Percentiles rank a stretch among this genome's conserved stretches.
These are phyloP conservation scores for Chaetodon auriga DNA, from an alignment of 2,113 vertebrate genomes.

Conservation along the genomic window DNA sequence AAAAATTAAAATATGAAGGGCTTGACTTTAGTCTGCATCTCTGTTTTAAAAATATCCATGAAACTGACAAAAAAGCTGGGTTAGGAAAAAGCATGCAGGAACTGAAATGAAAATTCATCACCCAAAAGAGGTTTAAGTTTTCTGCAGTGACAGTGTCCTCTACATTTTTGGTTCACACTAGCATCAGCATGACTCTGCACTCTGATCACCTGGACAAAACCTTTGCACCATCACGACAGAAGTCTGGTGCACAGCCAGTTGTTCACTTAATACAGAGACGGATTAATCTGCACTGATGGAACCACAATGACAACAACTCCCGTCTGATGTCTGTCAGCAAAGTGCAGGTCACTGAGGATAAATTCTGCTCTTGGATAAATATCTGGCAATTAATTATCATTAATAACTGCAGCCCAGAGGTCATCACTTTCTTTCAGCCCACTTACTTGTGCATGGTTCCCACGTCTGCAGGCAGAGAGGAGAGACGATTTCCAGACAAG, in stretches of 20 bases:
- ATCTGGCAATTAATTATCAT: constrained; percentile 7
- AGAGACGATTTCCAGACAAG: constrained; percentile 92
- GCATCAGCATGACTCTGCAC: constrained; percentile 45
- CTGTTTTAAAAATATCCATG: neutral
- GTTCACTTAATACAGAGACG: constrained; percentile 46
- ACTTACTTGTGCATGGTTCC: constrained; percentile 92
- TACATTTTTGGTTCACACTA: neutral
- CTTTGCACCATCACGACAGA: constrained; percentile 29
- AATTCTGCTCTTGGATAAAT: neutral
- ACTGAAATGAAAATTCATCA: no score
- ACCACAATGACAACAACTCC: constrained; percentile 33
- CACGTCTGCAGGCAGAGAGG: constrained; percentile 85
- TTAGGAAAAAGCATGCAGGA: no score
- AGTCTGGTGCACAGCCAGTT: constrained; percentile 52
- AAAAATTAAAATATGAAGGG: neutral
- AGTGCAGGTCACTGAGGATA: constrained; percentile 38
- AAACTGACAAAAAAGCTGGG: no score
- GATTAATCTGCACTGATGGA: constrained; percentile 55
- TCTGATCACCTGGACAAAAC: constrained; percentile 21
- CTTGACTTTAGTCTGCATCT: neutral
- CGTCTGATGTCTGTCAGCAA: constrained; percentile 34
- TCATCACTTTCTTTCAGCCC: neutral
- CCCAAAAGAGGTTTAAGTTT: no score
- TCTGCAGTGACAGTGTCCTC: no score
- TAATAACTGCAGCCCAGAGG: neutral